Evolutionary conservation across 2,797 vertebrate genomes (phyloP).

Genomic region (Spatula clypeata): DNA sequence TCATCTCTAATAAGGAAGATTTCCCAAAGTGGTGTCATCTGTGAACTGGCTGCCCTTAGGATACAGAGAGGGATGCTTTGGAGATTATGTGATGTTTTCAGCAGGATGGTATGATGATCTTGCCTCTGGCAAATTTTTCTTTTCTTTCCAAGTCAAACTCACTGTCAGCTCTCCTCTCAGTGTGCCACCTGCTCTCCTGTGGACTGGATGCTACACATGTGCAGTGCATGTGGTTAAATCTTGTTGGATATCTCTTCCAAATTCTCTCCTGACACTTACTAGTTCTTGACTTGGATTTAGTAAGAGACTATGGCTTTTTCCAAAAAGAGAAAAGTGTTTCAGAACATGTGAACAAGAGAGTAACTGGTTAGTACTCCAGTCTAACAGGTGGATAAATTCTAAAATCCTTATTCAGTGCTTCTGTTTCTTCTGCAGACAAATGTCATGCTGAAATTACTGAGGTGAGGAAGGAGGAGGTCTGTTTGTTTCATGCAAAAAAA

Average conservation of each 20-base stretch:
- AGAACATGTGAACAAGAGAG: rapidly evolving
- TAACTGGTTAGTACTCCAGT: neutral
- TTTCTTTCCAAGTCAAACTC: neutral
- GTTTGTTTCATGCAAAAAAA: neutral
- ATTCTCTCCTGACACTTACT: neutral
- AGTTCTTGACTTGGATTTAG: neutral
- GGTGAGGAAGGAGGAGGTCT: neutral
- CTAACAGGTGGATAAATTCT: neutral
- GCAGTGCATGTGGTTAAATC: neutral
- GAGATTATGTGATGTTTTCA: neutral
- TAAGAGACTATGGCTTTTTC: neutral
- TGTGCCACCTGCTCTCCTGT: neutral
- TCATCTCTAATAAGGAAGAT: neutral
- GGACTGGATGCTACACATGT: neutral
- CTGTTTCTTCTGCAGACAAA: neutral
- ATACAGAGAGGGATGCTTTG: neutral
- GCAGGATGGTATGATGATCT: neutral
- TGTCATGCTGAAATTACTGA: neutral
- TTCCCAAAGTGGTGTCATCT: neutral
- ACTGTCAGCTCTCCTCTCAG: neutral
- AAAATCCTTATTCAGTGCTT: neutral
- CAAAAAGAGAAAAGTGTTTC: neutral
- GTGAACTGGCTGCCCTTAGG: conserved; percentile 19
- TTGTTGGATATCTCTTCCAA: neutral
- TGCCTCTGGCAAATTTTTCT: neutral